Evolutionary conservation across 2,113 vertebrate genomes (phyloP), one percentile per base, ranked within the genome.

Genomic region (Semicossyphus pulcher): DNA sequence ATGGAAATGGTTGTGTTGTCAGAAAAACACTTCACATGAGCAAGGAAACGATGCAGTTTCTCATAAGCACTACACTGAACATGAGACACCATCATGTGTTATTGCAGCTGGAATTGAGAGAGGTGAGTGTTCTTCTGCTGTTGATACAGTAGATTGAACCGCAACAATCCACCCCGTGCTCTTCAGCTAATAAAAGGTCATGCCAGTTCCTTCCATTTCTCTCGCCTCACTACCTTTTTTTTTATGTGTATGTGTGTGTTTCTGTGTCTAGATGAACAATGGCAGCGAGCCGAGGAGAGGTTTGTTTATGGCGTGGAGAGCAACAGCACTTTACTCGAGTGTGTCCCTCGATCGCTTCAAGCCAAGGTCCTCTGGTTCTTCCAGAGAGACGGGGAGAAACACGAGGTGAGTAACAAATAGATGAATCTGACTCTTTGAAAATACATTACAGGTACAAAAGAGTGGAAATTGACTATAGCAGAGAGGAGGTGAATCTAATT

Each of bases 291-390:
- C 5, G 94, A 95, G 65, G 95, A 97, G 73, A 89, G 81, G 58
- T 73, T 94, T 56, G 94, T 95, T 26, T 99, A 97, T 34, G 94
- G 95, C 7, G 95, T 99, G 66, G 97, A 99, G 78, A 95, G 89
- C 62, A 99, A 99, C 89, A 98, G 96, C 83, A 97, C 96, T 15
- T 93, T 99, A 60, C 84, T 99, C 45, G 96, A 98, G 80, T 99
- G 98, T 51, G 95, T 93, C 11, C 97, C 97, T 4, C 90, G 96
- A 67, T 98, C 97, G 11, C 90, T 97, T 47, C 96, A 97, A 82
- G 97, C 97, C 29, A 96, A 95, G 83, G 96, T 99, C 3, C 92
- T 95, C 66, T 99, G 98, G 98, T 92, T 97, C 84, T 80, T 95
- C 4, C 95, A 97, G 81, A 88, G 92, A 89, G 94, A 89, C 3